Percentiles rank a stretch among this genome's conserved stretches.
These are phyloP conservation scores for Phyllostomus hastatus DNA, from an alignment of 2,113 vertebrate genomes.

Conservation along the genomic window DNA sequence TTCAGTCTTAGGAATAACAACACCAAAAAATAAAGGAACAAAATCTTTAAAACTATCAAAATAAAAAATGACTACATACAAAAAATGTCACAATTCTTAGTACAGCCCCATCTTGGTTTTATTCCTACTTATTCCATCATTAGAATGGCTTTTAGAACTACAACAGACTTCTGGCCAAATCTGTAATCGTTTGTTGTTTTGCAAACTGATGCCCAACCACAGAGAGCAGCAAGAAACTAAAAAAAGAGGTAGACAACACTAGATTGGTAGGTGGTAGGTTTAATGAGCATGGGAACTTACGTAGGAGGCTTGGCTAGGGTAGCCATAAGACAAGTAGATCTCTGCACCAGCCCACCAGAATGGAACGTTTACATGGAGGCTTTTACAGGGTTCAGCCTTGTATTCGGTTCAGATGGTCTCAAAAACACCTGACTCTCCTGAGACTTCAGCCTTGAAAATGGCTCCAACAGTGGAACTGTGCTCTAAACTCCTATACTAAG, in stretches of 20 bases:
- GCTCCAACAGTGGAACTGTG: background rate
- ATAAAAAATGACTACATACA: background rate
- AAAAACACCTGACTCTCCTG: background rate
- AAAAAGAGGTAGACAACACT: background rate
- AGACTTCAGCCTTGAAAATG: background rate
- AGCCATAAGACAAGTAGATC: background rate
- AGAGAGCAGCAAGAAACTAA: background rate
- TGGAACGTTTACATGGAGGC: background rate
- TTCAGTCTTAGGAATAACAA: background rate
- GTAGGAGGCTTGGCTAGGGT: background rate
- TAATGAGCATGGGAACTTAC: background rate
- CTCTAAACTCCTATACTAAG: background rate
- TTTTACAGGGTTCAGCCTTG: background rate
- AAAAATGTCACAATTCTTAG: background rate
- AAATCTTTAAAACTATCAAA: background rate
- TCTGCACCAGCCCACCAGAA: background rate
- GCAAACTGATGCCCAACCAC: background rate
- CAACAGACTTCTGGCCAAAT: background rate
- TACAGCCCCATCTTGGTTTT: background rate
- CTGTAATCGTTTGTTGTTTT: background rate
- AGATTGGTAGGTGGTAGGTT: background rate
- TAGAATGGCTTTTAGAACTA: background rate
- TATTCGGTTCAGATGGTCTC: background rate
- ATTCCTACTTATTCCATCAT: background rate
- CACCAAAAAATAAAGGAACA: background rate